These are phyloP conservation scores for Tupaia chinensis DNA, from an alignment of 2,113 vertebrate species.

Conservation along the genomic window DNA sequence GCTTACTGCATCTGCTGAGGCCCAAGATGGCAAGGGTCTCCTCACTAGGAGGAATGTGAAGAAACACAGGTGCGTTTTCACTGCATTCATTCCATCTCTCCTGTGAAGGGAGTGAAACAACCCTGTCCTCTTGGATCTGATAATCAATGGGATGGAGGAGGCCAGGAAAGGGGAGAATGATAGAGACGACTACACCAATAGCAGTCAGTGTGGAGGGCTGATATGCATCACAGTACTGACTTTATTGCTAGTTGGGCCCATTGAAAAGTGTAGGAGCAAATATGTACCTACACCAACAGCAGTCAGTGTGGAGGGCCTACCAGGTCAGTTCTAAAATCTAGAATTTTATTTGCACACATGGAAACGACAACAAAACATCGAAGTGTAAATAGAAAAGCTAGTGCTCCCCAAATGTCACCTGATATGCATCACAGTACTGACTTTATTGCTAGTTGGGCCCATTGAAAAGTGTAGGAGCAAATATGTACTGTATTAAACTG, in stretches of 20 bases:
- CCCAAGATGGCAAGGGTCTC: neutral
- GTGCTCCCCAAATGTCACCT: neutral
- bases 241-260: neutral
- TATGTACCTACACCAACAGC: neutral
- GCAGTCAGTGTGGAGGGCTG: no score
- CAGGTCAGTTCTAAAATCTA: neutral
- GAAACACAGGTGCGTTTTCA: neutral
- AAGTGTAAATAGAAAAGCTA: slow-evolving; percentile 30
- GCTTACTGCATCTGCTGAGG: neutral
- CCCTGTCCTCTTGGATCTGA: neutral
- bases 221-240: neutral
- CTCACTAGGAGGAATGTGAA: fast-evolving
- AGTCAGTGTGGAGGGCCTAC: neutral
- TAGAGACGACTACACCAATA: neutral
- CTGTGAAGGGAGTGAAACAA: neutral
- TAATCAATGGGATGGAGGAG: neutral
- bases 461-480: neutral
- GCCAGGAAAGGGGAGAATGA: neutral
- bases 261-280: neutral
- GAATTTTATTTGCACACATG: neutral
- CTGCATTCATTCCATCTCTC: neutral
- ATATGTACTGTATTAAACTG: neutral
- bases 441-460: neutral
- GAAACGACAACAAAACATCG: neutral
- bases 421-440: neutral